Conservation (phyloP, 2,888 invertebrate genomes). For the Podotricha telesiphe region DNA sequence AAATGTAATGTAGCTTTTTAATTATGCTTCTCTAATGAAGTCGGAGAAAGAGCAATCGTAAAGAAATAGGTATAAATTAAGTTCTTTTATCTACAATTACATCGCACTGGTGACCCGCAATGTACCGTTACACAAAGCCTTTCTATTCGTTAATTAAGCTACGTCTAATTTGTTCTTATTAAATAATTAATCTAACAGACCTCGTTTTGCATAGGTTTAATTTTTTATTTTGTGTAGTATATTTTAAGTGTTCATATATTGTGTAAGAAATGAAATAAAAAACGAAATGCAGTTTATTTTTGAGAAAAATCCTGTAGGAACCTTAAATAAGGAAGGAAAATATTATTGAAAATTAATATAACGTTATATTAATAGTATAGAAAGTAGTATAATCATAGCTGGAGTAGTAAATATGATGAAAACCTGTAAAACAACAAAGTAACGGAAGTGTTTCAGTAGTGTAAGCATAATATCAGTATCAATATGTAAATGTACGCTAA, state of each 20-base stretch:
- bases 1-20: conserved; percentile 7
- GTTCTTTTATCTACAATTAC: conserved; percentile 54
- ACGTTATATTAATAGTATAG: too few species aligned
- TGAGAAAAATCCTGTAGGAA: too few species aligned
- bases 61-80: conserved; percentile 46
- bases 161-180: conserved; percentile 35
- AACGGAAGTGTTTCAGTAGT: conserved; percentile 10
- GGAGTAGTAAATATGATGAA: not conserved
- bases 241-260: too few species aligned
- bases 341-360: too few species aligned
- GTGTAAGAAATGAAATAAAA: too few species aligned
- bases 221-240: too few species aligned
- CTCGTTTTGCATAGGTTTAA: not conserved
- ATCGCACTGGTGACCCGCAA: conserved; percentile 50
- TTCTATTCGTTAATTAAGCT: conserved; percentile 54
- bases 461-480: conserved; percentile 11
- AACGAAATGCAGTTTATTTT: too few species aligned
- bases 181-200: conserved; percentile 21
- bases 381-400: too few species aligned
- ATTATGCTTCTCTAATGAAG: conserved; percentile 15
- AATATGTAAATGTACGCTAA: conserved; percentile 14
- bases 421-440: conserved; percentile 4
- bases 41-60: conserved; percentile 29
- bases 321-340: too few species aligned
- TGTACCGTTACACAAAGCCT: conserved; percentile 55